Evolutionary conservation across 2,888 invertebrate genomes (phyloP).

Genomic region (Apamea crenata): DNA sequence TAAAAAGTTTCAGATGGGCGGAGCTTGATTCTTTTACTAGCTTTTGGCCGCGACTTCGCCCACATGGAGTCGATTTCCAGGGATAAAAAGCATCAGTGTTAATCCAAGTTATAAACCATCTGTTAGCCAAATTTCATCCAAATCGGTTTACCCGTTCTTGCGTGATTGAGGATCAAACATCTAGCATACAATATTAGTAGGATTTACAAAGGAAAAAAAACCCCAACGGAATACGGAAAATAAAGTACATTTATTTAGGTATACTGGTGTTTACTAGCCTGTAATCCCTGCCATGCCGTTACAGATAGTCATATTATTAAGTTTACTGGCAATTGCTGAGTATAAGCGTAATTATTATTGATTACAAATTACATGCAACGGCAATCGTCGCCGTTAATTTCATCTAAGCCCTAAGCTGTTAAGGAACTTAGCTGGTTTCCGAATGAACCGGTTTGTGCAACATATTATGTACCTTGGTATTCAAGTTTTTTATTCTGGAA

Average conservation of each 20-base stretch:
- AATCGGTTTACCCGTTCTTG: not conserved
- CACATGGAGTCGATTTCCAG: not conserved
- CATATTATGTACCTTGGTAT: conserved; percentile 13
- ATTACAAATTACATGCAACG: conserved; percentile 58
- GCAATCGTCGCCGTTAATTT: conserved; percentile 29
- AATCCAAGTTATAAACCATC: not conserved
- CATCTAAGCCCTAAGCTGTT: conserved; percentile 20
- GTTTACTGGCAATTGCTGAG: conserved; percentile 37
- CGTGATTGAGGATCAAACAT: not conserved
- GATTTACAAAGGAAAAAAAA: not conserved
- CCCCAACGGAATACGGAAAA: not conserved
- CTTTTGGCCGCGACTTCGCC: not conserved
- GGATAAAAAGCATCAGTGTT: not conserved
- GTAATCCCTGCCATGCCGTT: conserved; percentile 20
- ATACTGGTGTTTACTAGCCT: conserved; percentile 21
- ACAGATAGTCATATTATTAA: conserved; percentile 49
- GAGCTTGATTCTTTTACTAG: not conserved
- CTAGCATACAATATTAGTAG: not conserved
- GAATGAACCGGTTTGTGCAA: conserved; percentile 29
- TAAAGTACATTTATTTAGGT: not conserved
- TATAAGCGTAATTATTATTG: conserved; percentile 55
- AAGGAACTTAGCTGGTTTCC: conserved; percentile 21
- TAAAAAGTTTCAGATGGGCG: not conserved
- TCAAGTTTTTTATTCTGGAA: not conserved
- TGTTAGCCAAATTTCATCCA: not conserved